Evolutionary conservation across 2,797 vertebrate genomes (phyloP).

Genomic region (Muscicapa comitata): DNA sequence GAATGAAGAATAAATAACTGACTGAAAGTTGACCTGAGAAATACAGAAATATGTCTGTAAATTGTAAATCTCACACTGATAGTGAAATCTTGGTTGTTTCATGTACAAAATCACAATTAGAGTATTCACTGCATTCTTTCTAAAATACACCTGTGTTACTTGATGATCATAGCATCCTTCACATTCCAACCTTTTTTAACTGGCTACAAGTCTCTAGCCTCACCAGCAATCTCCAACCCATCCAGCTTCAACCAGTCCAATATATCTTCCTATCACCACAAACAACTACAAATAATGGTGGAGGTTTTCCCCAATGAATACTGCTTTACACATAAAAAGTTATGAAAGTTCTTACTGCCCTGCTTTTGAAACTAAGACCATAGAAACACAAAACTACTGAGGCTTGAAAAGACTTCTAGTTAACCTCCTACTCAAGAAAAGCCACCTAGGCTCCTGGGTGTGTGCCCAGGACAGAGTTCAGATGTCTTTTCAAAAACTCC

Average conservation of each 20-base stretch:
- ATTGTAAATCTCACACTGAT: neutral
- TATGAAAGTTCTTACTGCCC: neutral
- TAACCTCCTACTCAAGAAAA: neutral
- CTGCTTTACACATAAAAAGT: neutral
- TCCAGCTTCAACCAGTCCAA: neutral
- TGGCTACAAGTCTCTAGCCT: neutral
- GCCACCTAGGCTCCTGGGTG: neutral
- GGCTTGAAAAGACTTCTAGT: neutral
- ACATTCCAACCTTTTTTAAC: neutral
- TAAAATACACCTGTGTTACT: accelerated
- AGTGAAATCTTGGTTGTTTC: neutral
- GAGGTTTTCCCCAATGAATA: accelerated
- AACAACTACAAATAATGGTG: neutral
- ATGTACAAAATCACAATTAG: neutral
- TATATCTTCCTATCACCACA: neutral
- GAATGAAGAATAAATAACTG: neutral
- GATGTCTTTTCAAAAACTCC: neutral
- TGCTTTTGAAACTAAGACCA: neutral
- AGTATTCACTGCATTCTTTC: neutral
- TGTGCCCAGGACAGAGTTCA: neutral
- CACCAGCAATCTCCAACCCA: neutral
- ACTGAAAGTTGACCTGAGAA: neutral
- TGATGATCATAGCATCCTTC: neutral
- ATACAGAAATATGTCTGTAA: neutral
- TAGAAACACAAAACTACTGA: neutral